Evolutionary conservation across 1,140 invertebrate genomes (phyloP).

Genomic region (Halictus rubicundus): DNA sequence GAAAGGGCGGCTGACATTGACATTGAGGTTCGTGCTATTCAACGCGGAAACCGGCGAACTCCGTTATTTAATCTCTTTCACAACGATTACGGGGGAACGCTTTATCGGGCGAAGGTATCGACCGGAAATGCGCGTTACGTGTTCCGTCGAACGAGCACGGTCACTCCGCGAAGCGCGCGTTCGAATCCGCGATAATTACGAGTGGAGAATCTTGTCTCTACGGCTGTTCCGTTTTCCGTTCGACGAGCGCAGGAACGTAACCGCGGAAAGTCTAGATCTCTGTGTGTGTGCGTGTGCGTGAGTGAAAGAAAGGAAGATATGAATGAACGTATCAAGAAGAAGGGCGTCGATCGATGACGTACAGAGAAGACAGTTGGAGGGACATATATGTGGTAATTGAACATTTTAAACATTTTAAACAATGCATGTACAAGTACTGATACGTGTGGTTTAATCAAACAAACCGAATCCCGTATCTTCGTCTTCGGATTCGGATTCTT

Average conservation of each 20-base stretch:
- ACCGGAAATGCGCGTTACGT: constrained; percentile 47
- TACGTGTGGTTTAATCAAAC: constrained; percentile 91
- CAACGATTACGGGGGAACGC: constrained; percentile 58
- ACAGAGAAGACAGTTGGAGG: too few relatives aligned
- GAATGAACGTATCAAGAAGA: too few relatives aligned
- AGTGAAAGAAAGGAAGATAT: too few relatives aligned
- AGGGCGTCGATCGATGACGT: too few relatives aligned
- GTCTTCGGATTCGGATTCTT: constrained; percentile 91
- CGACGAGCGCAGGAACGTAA: too few relatives aligned
- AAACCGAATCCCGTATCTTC: constrained; percentile 99
- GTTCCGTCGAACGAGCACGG: constrained; percentile 27
- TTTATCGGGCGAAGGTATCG: constrained; percentile 51
- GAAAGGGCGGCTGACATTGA: constrained; percentile 78
- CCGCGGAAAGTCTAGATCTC: too few relatives aligned
- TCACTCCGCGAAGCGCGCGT: not conserved
- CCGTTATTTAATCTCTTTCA: constrained; percentile 74
- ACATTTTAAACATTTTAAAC: not conserved
- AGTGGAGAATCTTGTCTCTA: not conserved
- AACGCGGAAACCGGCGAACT: constrained; percentile 74
- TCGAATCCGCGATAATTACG: not conserved
- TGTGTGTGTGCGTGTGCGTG: too few relatives aligned
- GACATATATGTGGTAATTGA: not conserved
- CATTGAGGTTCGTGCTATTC: constrained; percentile 74
- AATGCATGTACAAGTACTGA: constrained; percentile 1
- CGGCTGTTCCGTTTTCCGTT: too few relatives aligned